Conservation (phyloP, 1,140 invertebrate genomes). For the Lycorma delicatula region DNA sequence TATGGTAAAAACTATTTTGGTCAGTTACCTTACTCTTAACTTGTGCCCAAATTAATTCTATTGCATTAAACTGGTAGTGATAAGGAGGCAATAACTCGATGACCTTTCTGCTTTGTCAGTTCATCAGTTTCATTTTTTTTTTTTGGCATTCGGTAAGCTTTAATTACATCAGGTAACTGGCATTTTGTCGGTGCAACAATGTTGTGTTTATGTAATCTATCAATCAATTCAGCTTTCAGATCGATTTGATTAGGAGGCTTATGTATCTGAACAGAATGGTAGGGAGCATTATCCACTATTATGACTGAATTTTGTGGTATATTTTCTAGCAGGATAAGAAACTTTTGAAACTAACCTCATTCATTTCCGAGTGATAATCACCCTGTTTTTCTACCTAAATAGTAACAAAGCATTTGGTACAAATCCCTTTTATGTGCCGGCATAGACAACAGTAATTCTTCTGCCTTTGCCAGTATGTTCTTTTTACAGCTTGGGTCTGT, state of each 20-base stretch:
- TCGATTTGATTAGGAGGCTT: not conserved
- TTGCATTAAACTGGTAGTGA: no score
- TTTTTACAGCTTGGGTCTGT: not conserved
- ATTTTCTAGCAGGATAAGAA: not conserved
- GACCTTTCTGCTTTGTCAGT: no score
- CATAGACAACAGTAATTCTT: not conserved
- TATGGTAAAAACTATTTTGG: no score
- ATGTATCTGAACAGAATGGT: not conserved
- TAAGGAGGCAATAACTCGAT: no score
- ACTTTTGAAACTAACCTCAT: not conserved
- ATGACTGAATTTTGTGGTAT: not conserved
- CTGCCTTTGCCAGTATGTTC: not conserved
- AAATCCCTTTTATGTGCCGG: not conserved
- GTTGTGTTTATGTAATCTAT: no score
- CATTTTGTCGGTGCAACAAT: no score
- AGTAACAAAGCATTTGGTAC: not conserved
- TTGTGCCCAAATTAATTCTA: no score
- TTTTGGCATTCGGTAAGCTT: no score
- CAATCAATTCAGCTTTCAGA: no score
- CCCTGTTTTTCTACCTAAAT: not conserved
- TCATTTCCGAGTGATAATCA: not conserved
- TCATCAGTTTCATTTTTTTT: no score
- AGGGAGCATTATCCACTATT: not conserved
- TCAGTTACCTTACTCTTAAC: no score
- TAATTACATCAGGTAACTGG: no score